Evolutionary conservation across 2,888 invertebrate species (phyloP).

Genomic region (Nebria brevicollis): DNA sequence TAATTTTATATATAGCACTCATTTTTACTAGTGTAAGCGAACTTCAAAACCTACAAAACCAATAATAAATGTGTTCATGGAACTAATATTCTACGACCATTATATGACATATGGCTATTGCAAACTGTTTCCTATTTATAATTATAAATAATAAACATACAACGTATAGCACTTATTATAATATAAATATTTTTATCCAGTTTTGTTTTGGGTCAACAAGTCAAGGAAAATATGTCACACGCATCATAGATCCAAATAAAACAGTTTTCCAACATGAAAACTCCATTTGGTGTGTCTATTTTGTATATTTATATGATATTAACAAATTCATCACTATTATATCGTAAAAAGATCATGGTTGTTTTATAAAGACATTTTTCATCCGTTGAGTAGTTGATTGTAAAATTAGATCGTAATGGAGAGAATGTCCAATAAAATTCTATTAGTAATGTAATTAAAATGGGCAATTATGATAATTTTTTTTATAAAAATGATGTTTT

Average conservation of each 20-base stretch:
- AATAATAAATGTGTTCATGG: too few relatives aligned
- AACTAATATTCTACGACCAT: too few relatives aligned
- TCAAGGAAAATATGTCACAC: not conserved
- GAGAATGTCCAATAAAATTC: too few relatives aligned
- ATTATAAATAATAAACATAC: not conserved
- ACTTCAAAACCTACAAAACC: too few relatives aligned
- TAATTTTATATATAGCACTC: too few relatives aligned
- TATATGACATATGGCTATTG: too few relatives aligned
- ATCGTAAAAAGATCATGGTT: not conserved
- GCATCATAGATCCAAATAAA: not conserved
- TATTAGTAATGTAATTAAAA: too few relatives aligned
- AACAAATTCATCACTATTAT: not conserved
- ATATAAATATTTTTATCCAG: not conserved
- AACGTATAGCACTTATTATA: not conserved
- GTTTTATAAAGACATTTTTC: not conserved
- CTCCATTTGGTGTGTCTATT: not conserved
- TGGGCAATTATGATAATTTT: too few relatives aligned
- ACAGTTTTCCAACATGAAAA: not conserved
- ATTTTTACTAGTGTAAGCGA: too few relatives aligned
- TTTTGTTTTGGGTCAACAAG: not conserved
- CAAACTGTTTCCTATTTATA: not conserved
- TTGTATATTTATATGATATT: not conserved
- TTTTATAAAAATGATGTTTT: too few relatives aligned
- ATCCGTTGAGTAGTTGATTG: too few relatives aligned
- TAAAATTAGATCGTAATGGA: too few relatives aligned